Base-by-base conservation (phyloP, 2,113 vertebrate species). In the Cariama cristata region DNA sequence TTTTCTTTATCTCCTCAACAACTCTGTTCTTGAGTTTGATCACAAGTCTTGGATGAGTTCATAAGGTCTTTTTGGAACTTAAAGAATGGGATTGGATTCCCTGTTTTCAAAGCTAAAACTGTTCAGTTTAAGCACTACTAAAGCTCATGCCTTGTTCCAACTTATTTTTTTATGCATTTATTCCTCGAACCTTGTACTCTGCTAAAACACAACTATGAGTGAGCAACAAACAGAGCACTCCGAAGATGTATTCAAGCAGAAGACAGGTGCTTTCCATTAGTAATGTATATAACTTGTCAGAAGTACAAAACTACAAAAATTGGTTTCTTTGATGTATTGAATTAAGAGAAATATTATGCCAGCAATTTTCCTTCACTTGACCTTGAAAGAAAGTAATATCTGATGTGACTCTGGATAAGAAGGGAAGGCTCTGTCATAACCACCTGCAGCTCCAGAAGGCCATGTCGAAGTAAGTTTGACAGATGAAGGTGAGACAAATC, bases 61-160 rank as follows among this genome's bases (percentile, higher is more conserved):
- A 74, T 52, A 45, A 38, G 32, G 9, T 18, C 50, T 44, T 14
- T 12, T 32, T 30, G 42, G 22, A 74, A 67, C 17, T 27, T 55
- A 42, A 7, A 30, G 68, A 80, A 49, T 42, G 16, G 6, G 33
- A 35, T 83, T 83, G 55, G 81, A 24, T 75, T 47, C 30, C 38
- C 26, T 76, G 12, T 30, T 75, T 71, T 94, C 66, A 84, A 85
- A 68, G 45, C 19, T 62, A 83, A 86, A 93, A 38, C 35, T 45
- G 32, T 56, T 96, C 56, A 35, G 24, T 71, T 81, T 40, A 90
- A 32, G 7, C 79, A 22, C 44, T 86, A 13, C 44, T 68, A 59
- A 79, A 94, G 83, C 52, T 38, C 53, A 56, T 91, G 15, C 8
- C 44, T 88, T 85, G 68, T 94, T 91, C 64, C 68, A 69, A 11